Evolutionary conservation across 2,888 invertebrate species (phyloP), one percentile per base, ranked within the genome.

Genomic region (Cosmopolites sordidus): DNA sequence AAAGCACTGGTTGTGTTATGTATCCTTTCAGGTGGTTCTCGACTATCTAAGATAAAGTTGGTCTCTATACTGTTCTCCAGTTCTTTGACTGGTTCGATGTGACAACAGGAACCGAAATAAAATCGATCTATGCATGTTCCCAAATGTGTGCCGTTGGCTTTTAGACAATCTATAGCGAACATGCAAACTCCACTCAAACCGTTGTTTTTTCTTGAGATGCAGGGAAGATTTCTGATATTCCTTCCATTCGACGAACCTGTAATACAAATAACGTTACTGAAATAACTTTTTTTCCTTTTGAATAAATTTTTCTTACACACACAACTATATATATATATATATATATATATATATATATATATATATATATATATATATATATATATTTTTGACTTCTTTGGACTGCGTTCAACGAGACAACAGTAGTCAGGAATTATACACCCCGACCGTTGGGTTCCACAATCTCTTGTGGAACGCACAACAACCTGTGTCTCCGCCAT

Each of bases 81-180:
- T 37, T 81, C 81, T 12, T 78, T 65, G 9, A 53, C 40, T 49
- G 81, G 80, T 60, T 83, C 83, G 51, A 92, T 78, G 65, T 87
- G 88, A 70, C 94, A 94, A 70, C 94, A 94, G 27, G 92, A 92
- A 48, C 93, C 93, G 70, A 93, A 93, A 76, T 92, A 93, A 73
- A 93, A 93, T 59, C 92, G 83, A 74, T 94, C 93, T 67, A 93
- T 91, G 73, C 94, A 94, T 1, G 92, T 92, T 22, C 92, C 93
- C 60, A 94, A 76, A 66, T 94, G 93, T 0, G 92, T 88, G 38
- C 94, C 94, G 70, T 93, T 93, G 55, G 88, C 83, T 77, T 92
- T 90, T 42, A 90, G 82, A 71, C 93, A 94, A 66, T 93, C 90
- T 73, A 92, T 92, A 56, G 92, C 93, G 70, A 94, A 94, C 94